Base-by-base conservation (phyloP, 2,888 invertebrate genomes). In the Spialia ferax region DNA sequence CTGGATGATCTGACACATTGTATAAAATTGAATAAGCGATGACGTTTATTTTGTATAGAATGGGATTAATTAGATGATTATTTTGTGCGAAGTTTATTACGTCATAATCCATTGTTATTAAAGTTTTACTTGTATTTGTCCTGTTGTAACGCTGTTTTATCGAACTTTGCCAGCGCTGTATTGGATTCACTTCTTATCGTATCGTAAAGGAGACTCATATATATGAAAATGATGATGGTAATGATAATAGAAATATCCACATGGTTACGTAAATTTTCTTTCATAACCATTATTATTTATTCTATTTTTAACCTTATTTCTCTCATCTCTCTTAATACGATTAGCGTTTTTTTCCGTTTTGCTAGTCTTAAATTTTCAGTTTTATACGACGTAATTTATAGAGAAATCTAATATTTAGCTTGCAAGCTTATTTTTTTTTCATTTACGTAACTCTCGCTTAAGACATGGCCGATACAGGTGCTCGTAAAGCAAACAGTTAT, bases 1-100 rank as follows among this genome's bases (percentile, higher is more conserved):
- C 68, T 26, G 73, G 68, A 74, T 72, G 70, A 65, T 67, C 71
- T 72, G 73, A 69, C 71, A 73, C 73, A 70, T 74, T 75, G 71
- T 62, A 55, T 45, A 18, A 42, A 61, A 66, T 45, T 52, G 22
- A 65, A 63, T 70, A 57, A 29, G 20, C 22, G 26, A 10, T 52
- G 35, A 45, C 18, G 15, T 45, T 20, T 22, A 5, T 13, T 22
- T 32, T 35, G 15, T 15, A 18, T 59, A 15, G 38, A 10, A 22
- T 48, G 29, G 2, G 13, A n/a, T 56, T 56, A 23, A 15, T 32
- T 42, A 20, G 18, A 11, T 23, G 5, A 18, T 45, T 7, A 18
- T 48, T 32, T 20, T 13, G 10, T 20, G 11, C 48, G 13, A 18
- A 48, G 60, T 48, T 61, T 10, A 35, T 22, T 0, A n/a, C 1